Conservation (phyloP, 2,113 vertebrate species). For the Platysteira castanea region DNA sequence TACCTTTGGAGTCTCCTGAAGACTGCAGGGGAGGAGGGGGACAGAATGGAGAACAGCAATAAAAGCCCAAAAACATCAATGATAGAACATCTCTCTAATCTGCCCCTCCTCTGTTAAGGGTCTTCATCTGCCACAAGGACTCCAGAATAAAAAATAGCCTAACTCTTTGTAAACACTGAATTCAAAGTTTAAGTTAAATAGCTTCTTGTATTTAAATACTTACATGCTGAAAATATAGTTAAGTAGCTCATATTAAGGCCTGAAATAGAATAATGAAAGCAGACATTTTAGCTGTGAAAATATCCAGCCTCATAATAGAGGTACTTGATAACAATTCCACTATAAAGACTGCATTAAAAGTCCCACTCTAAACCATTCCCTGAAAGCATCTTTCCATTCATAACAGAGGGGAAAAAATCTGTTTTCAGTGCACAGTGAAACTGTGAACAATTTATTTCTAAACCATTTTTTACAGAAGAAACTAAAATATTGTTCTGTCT, state of each 20-base stretch:
- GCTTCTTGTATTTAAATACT: background rate
- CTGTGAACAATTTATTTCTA: background rate
- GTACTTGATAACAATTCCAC: background rate
- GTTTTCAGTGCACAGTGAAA: background rate
- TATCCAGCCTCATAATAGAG: background rate
- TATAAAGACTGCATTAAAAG: background rate
- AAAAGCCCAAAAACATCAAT: fast-evolving
- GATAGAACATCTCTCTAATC: background rate
- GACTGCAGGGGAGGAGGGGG: background rate
- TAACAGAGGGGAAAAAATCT: background rate
- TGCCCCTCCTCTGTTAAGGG: background rate
- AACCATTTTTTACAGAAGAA: background rate
- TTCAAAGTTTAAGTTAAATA: background rate
- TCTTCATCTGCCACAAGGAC: background rate
- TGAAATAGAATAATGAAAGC: background rate
- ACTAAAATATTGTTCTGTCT: background rate
- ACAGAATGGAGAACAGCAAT: background rate
- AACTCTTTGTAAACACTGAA: background rate
- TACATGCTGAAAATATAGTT: background rate
- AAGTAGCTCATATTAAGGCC: background rate
- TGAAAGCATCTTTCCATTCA: background rate
- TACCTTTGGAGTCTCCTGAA: background rate
- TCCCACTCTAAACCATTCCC: background rate
- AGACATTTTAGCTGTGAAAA: background rate
- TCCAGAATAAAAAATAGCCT: background rate